Conservation (phyloP, 2,888 invertebrate genomes). For the Adelognathus sp. region DNA sequence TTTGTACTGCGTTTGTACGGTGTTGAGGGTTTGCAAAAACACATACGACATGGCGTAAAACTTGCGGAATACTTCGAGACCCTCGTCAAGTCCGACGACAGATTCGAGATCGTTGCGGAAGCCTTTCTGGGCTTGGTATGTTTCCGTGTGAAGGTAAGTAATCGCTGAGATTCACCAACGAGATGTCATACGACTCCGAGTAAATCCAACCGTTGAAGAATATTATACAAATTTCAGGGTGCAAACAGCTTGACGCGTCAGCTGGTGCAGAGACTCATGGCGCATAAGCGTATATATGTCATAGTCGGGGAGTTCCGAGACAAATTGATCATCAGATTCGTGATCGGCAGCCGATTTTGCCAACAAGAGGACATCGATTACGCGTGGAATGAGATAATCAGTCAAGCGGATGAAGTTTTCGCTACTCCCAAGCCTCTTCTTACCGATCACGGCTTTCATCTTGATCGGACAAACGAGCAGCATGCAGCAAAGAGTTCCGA, state of each 20-base stretch:
- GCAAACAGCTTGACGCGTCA: slow-evolving; percentile 87
- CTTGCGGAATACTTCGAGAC: slow-evolving; percentile 91
- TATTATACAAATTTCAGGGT: slow-evolving; percentile 80
- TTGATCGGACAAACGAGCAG: background rate
- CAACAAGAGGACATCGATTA: slow-evolving; percentile 88
- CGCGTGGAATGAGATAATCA: slow-evolving; percentile 88
- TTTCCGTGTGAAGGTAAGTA: slow-evolving; percentile 89
- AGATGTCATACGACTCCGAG: background rate
- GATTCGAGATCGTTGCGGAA: slow-evolving; percentile 91
- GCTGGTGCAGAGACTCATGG: slow-evolving; percentile 88
- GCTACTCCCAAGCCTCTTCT: background rate
- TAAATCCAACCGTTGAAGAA: background rate
- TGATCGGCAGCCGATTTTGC: slow-evolving; percentile 89
- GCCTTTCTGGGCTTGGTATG: slow-evolving; percentile 93
- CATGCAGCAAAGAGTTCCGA: slow-evolving; percentile 36
- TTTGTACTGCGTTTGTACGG: slow-evolving; percentile 93
- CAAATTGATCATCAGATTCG: slow-evolving; percentile 90
- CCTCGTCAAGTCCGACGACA: slow-evolving; percentile 86
- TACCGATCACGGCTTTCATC: slow-evolving; percentile 61
- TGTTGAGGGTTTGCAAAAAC: slow-evolving; percentile 88
- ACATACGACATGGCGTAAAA: slow-evolving; percentile 88
- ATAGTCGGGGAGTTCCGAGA: slow-evolving; percentile 89
- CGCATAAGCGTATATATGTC: slow-evolving; percentile 90
- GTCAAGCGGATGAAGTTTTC: slow-evolving; percentile 82
- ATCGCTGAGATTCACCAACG: background rate